Conservation (phyloP, 2,888 invertebrate genomes). For the Apoda limacodes region DNA sequence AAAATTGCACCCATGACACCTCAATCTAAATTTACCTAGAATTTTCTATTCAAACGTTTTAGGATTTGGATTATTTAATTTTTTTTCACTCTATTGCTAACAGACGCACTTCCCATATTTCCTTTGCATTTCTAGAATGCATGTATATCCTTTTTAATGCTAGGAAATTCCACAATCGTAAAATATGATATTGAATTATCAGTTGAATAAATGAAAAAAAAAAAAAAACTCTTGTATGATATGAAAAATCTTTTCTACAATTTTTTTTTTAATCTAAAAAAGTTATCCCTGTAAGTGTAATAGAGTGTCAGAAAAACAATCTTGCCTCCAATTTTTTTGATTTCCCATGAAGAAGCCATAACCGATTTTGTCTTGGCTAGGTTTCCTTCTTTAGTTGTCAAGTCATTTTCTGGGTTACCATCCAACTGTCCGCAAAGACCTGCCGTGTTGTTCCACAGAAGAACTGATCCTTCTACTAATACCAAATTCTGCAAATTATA, state of each 20-base stretch:
- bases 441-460: constrained; percentile 81
- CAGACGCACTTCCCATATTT: too few species aligned
- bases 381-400: constrained; percentile 71
- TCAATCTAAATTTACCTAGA: too few species aligned
- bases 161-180: too few species aligned
- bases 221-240: too few species aligned
- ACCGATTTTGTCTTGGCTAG: constrained; percentile 53
- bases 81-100: too few species aligned
- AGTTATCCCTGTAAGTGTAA: not conserved
- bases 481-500: constrained; percentile 67
- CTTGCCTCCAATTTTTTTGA: constrained; percentile 63
- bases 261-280: not conserved
- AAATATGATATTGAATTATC: too few species aligned
- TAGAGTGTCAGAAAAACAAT: not conserved
- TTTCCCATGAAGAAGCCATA: constrained; percentile 72
- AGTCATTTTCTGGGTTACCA: constrained; percentile 77
- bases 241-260: not conserved
- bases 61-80: too few species aligned
- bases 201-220: too few species aligned
- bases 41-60: too few species aligned
- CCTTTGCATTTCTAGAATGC: too few species aligned
- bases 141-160: too few species aligned
- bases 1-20: too few species aligned
- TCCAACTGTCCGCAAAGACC: constrained; percentile 87
- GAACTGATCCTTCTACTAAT: constrained; percentile 74